phyloP scores from a whole-genome alignment of 2,888 invertebrate genomes.

The Acronicta alni region DNA sequence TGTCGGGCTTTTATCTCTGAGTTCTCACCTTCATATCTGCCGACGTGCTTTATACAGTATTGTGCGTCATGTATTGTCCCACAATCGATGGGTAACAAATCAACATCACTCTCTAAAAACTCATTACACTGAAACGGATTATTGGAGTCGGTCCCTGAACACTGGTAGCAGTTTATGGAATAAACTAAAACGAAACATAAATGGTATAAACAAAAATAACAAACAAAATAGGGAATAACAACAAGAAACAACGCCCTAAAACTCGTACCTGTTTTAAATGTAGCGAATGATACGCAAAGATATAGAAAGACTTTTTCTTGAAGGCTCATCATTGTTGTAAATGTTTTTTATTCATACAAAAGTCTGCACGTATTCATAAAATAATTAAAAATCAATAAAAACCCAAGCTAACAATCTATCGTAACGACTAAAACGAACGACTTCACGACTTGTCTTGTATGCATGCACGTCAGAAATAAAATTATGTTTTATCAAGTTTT shows the following conservation, averaged over 20 bases:
- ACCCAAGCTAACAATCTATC: constrained; percentile 22
- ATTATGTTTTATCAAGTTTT: no score
- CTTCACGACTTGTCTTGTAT: no score
- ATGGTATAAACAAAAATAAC: constrained; percentile 57
- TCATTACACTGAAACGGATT: constrained; percentile 96
- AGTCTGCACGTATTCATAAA: constrained; percentile 16
- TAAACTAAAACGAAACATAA: constrained; percentile 84
- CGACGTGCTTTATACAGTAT: constrained; percentile 98
- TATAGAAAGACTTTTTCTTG: constrained; percentile 52
- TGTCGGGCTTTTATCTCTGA: constrained; percentile 20
- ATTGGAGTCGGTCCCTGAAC: constrained; percentile 94
- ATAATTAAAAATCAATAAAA: constrained; percentile 42
- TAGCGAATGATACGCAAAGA: constrained; percentile 57
- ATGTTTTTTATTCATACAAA: constrained; percentile 21
- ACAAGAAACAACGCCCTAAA: constrained; percentile 67
- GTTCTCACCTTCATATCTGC: constrained; percentile 95
- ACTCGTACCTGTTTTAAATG: constrained; percentile 71
- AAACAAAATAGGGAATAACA: constrained; percentile 55
- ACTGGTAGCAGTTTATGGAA: constrained; percentile 95
- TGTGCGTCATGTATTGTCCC: constrained; percentile 94
- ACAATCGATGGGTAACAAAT: constrained; percentile 92
- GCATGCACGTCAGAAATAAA: background rate
- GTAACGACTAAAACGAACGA: constrained; percentile 7
- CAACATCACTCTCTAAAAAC: constrained; percentile 91
- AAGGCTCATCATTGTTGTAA: constrained; percentile 54